A percentile compares a stretch with the other conserved stretches of the same genome.
Evolutionary conservation across 2,797 vertebrate species (phyloP).

Genomic region (Mallotus villosus): DNA sequence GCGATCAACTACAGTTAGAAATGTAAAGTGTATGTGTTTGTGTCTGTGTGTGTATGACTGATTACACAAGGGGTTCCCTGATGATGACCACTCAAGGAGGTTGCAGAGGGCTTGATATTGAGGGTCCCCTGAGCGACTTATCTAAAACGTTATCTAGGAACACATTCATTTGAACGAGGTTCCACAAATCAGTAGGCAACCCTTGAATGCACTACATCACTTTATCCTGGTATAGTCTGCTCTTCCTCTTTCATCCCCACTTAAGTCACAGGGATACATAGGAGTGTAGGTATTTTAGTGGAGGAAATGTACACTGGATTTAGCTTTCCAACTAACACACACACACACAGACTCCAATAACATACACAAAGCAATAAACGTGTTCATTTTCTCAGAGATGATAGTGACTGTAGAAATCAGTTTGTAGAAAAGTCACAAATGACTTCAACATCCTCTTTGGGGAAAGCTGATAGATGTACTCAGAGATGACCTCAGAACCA

Average conservation of each 20-base stretch:
- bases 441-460: constrained; percentile 54
- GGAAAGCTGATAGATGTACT: constrained; percentile 86
- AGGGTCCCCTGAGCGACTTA: background rate
- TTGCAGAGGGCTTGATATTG: background rate
- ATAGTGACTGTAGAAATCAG: constrained; percentile 66
- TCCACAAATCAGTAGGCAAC: constrained; percentile 3
- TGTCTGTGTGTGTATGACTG: constrained; percentile 17
- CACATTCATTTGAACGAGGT: background rate
- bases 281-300: background rate
- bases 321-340: constrained; percentile 24
- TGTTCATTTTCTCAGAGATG: constrained; percentile 68
- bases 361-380: constrained; percentile 53
- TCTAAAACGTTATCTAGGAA: background rate
- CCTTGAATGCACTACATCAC: constrained; percentile 24
- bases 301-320: constrained; percentile 8
- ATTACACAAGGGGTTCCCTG: background rate
- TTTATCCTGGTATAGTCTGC: constrained; percentile 42
- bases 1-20: constrained; percentile 43
- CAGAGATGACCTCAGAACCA: constrained; percentile 90
- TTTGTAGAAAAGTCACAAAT: constrained; percentile 59
- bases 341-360: constrained; percentile 31
- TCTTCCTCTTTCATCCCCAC: constrained; percentile 53
- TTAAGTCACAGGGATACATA: constrained; percentile 32
- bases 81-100: constrained; percentile 9
- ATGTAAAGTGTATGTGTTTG: constrained; percentile 41